These are phyloP conservation scores for Heliocidaris tuberculata DNA, from an alignment of 35 echinoderm and acorn worm species.

Conservation along the genomic window DNA sequence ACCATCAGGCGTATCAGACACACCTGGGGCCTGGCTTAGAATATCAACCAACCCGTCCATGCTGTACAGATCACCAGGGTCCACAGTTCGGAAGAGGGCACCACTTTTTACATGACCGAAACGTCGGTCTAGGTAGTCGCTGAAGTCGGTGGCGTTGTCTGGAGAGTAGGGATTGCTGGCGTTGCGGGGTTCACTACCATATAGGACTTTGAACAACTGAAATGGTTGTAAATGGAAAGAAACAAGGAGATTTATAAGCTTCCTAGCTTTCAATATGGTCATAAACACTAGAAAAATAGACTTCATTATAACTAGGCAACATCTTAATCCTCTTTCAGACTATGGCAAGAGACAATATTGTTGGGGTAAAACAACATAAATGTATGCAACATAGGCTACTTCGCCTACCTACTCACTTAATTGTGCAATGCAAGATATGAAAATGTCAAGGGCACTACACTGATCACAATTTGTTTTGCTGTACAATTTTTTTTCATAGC, in stretches of 20 bases:
- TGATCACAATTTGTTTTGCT: too few relatives aligned
- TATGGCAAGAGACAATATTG: not conserved
- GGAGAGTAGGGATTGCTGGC: constrained; percentile 33
- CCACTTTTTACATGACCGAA: constrained; percentile 67
- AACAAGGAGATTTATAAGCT: not conserved
- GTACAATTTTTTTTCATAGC: too few relatives aligned
- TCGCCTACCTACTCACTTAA: too few relatives aligned
- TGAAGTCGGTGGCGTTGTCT: constrained; percentile 71
- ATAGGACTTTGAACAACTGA: constrained; percentile 79
- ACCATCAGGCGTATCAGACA: not conserved
- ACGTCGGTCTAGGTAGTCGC: constrained; percentile 57
- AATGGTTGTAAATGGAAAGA: not conserved
- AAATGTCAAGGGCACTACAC: too few relatives aligned
- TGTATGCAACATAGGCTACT: too few relatives aligned
- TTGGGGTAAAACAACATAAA: too few relatives aligned
- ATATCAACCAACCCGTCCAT: constrained; percentile 70
- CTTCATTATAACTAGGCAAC: not conserved
- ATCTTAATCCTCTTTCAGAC: not conserved
- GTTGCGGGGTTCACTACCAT: constrained; percentile 67
- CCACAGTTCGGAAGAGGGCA: constrained; percentile 55
- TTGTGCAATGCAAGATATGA: too few relatives aligned
- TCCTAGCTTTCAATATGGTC: not conserved
- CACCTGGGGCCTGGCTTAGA: constrained; percentile 55
- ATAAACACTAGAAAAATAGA: not conserved
- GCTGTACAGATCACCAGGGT: constrained; percentile 59